These are phyloP conservation scores for Geothlypis trichas DNA, from an alignment of 2,113 vertebrate species.

Conservation along the genomic window DNA sequence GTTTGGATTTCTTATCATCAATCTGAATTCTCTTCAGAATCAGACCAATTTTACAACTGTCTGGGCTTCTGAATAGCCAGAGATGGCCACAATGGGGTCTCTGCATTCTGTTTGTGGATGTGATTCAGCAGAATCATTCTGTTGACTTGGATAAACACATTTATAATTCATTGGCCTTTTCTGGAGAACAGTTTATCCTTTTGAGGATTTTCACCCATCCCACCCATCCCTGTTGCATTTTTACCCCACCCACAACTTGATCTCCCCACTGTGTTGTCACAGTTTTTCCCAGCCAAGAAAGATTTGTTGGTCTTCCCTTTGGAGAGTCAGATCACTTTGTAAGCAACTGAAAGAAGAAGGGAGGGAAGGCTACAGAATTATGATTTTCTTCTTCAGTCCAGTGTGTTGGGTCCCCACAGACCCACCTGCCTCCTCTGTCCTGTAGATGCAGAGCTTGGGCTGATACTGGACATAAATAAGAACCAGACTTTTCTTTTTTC, in stretches of 20 bases:
- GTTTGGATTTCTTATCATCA: not conserved
- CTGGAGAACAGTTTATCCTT: not conserved
- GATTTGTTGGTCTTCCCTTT: not conserved
- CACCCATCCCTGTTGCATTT: not conserved
- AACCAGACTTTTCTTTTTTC: not conserved
- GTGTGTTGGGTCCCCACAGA: not conserved
- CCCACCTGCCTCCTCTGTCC: not conserved
- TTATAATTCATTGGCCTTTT: not conserved
- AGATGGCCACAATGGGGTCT: not conserved
- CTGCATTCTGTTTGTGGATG: not conserved
- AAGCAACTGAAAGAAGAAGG: not conserved
- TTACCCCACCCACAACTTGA: not conserved
- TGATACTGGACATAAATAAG: not conserved
- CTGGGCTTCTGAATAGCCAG: not conserved
- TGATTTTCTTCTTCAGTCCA: not conserved
- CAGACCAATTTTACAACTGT: not conserved
- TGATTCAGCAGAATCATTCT: not conserved
- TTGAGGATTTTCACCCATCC: not conserved
- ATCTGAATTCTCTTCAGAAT: not conserved
- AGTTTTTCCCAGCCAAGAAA: not conserved
- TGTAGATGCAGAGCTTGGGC: not conserved
- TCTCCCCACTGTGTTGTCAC: not conserved
- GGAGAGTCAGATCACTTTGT: not conserved
- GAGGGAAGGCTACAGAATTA: not conserved
- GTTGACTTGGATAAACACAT: not conserved